phyloP scores from a whole-genome alignment of 2,888 invertebrate genomes.

The Pollenia amentaria region DNA sequence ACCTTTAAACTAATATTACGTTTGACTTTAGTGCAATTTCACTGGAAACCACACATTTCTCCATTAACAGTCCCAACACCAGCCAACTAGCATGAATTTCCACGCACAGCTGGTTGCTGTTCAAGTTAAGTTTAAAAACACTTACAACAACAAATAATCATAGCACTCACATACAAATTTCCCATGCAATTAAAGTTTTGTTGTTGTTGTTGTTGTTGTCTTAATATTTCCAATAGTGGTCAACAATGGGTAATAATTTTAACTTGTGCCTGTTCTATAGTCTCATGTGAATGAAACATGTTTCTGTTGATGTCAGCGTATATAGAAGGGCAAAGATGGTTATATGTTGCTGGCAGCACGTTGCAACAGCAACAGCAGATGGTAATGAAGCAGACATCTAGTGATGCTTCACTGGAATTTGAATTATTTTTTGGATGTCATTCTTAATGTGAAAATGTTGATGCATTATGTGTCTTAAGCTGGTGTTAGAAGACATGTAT shows the following conservation, averaged over 20 bases:
- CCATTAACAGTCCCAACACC: slow-evolving; percentile 5
- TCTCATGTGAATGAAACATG: slow-evolving; percentile 3
- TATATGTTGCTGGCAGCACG: background rate
- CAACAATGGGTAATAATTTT: slow-evolving; percentile 49
- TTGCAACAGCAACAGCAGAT: background rate
- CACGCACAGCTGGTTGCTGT: background rate
- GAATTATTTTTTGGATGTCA: slow-evolving; percentile 30
- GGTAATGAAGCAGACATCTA: background rate
- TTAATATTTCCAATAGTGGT: slow-evolving; percentile 33
- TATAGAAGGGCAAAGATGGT: background rate
- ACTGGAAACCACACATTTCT: slow-evolving; percentile 7
- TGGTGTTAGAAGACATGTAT: too few species aligned
- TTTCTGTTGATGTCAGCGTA: background rate
- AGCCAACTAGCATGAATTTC: background rate
- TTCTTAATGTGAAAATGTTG: slow-evolving; percentile 55
- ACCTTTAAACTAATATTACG: slow-evolving; percentile 24
- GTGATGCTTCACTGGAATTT: slow-evolving; percentile 43
- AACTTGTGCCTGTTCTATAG: slow-evolving; percentile 11
- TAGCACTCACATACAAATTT: background rate
- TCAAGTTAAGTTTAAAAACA: slow-evolving; percentile 32
- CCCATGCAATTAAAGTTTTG: slow-evolving; percentile 48
- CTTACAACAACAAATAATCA: background rate
- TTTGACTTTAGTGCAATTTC: slow-evolving; percentile 48
- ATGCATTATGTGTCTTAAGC: background rate
- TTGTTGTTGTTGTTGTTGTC: slow-evolving; percentile 2